Evolutionary conservation across 2,797 vertebrate genomes (phyloP), one percentile per base, ranked within the genome.

Genomic region (Rhincodon typus): DNA sequence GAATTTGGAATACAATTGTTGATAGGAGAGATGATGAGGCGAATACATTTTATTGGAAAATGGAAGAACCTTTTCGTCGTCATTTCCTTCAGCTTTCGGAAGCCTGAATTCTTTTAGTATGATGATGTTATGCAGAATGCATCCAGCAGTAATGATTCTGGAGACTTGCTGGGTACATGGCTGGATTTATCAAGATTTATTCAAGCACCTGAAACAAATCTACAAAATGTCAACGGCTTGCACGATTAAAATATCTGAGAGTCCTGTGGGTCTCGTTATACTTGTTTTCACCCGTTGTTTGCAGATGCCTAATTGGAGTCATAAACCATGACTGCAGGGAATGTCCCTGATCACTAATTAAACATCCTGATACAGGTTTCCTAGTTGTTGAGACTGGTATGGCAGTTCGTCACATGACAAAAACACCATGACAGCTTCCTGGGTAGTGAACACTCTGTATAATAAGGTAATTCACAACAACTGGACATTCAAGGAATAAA

Each of bases 171-270:
- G 90, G 66, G n/a, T 42, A 69, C 21, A 93, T 4, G 10, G n/a
- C 90, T 69, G n/a, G 66, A 93, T 69, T 93, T 38, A 93, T 67
- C n/a, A 93, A 67, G 66, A 38, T 93, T 12, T 93, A 93, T 42
- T 66, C 34, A 42, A 42, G 90, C 62, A 93, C 82, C 82, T 38
- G 10, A 69, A 42, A 93, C 66, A n/a, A 42, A 66, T 62, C 53
- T 62, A 34, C 87, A 62, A 62, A 30, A 21, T 90, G 53, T 12
- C 84, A 87, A 87, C 12, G 84, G 46, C 46, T 27, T 53, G 84
- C 27, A 57, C 30, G 34, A 38, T 93, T 69, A 38, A 38, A 38
- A 69, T 42, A 93, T 93, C 57, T 91, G 66, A 5, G 57, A n/a
- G 30, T 25, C 38, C 90, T 69, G 27, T n/a, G 53, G 13, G 87